Evolutionary conservation across 2,797 vertebrate genomes (phyloP).

Genomic region (Notolepis coatsorum): DNA sequence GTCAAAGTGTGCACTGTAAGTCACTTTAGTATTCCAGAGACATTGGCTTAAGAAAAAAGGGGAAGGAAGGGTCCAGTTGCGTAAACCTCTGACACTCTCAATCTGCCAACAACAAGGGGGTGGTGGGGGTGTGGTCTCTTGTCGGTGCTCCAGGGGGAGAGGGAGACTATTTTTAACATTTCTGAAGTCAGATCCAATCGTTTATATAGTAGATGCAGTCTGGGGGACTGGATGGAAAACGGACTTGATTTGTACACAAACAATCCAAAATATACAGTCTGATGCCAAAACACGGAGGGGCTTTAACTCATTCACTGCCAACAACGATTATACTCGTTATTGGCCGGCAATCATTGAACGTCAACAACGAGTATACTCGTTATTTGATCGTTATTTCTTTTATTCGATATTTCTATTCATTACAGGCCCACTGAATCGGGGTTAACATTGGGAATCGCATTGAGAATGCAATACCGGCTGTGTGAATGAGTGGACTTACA

Average conservation of each 20-base stretch:
- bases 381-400: too few species aligned
- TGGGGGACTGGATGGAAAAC: conserved; percentile 4
- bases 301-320: too few species aligned
- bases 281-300: conserved; percentile 39
- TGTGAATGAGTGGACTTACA: conserved; percentile 65
- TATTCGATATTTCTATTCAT: too few species aligned
- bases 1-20: not conserved
- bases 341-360: too few species aligned
- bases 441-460: too few species aligned
- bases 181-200: conserved; percentile 19
- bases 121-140: too few species aligned
- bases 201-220: not conserved
- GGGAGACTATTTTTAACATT: conserved; percentile 32
- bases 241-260: conserved; percentile 33
- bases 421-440: too few species aligned
- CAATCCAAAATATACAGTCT: conserved; percentile 59
- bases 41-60: conserved; percentile 21
- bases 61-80: conserved; percentile 41
- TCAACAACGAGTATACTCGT: too few species aligned
- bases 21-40: not conserved
- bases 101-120: not conserved
- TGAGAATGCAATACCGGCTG: too few species aligned
- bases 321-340: too few species aligned
- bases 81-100: conserved; percentile 27
- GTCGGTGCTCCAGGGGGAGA: not conserved